phyloP scores from a whole-genome alignment of 2,113 vertebrate genomes.

The Corynorhinus townsendii region DNA sequence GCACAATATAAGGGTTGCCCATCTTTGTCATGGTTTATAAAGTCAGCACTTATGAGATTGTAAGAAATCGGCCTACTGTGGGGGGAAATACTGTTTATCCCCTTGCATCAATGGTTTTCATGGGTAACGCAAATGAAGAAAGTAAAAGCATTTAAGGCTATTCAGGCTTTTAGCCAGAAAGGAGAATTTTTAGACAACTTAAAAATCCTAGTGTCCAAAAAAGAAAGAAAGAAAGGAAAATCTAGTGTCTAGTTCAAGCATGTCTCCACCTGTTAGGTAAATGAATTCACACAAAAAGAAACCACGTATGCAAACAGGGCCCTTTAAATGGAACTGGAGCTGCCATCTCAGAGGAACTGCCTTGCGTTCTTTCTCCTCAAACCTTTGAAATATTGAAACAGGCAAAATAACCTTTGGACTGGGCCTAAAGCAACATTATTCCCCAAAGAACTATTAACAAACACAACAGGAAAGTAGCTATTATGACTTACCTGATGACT shows the following conservation, averaged over 20 bases:
- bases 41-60: background rate
- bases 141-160: background rate
- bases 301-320: background rate
- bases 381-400: background rate
- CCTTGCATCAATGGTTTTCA: background rate
- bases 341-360: background rate
- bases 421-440: background rate
- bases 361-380: background rate
- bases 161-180: background rate
- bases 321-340: background rate
- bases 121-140: background rate
- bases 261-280: background rate
- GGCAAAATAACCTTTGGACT: background rate
- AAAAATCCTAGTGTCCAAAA: background rate
- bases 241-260: background rate
- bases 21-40: background rate
- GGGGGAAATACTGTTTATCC: too few species aligned
- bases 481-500: background rate
- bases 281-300: background rate
- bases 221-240: background rate
- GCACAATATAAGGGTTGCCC: background rate
- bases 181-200: background rate
- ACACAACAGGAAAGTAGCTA: background rate
- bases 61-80: background rate
- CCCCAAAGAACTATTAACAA: background rate